phyloP scores from a whole-genome alignment of 1,140 invertebrate genomes.

The Drosophila carrolli region DNA sequence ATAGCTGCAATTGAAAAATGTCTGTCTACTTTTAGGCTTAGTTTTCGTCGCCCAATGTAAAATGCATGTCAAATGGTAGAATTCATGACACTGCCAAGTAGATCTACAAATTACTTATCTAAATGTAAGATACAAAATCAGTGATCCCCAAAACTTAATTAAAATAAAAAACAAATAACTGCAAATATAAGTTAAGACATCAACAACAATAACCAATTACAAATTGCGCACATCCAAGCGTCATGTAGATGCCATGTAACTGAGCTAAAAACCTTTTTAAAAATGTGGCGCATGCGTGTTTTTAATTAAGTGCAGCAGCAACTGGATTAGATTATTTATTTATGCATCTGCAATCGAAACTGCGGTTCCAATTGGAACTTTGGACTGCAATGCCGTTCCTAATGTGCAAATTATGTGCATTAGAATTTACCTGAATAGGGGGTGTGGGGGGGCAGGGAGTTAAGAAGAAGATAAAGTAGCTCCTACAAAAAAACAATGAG shows the following conservation, averaged over 20 bases:
- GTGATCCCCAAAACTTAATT: not conserved
- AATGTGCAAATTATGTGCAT: slow-evolving; percentile 63
- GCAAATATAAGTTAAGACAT: not conserved
- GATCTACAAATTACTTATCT: not conserved
- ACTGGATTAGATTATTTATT: slow-evolving; percentile 34
- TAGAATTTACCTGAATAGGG: slow-evolving; percentile 26
- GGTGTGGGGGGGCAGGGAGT: not conserved
- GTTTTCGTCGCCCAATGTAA: not conserved
- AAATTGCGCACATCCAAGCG: not conserved
- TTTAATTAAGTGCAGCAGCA: slow-evolving; percentile 15
- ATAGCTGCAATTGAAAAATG: slow-evolving; percentile 9
- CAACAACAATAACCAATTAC: not conserved
- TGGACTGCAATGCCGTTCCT: slow-evolving; percentile 54
- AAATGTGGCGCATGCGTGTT: slow-evolving; percentile 48
- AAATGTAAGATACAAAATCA: not conserved
- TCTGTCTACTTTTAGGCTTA: slow-evolving; percentile 48
- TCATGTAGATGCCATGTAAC: slow-evolving; percentile 8
- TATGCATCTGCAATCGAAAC: slow-evolving; percentile 33
- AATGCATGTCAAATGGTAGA: slow-evolving; percentile 9
- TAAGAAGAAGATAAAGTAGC: slow-evolving; percentile 19
- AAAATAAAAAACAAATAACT: not conserved
- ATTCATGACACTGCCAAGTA: not conserved
- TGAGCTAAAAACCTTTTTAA: slow-evolving; percentile 1
- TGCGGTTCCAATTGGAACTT: slow-evolving; percentile 29
- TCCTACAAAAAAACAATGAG: slow-evolving; percentile 34